A percentile compares a stretch with the other conserved stretches of the same genome.
phyloP scores from a whole-genome alignment of 2,888 invertebrate species.

The Drosophila helvetica region DNA sequence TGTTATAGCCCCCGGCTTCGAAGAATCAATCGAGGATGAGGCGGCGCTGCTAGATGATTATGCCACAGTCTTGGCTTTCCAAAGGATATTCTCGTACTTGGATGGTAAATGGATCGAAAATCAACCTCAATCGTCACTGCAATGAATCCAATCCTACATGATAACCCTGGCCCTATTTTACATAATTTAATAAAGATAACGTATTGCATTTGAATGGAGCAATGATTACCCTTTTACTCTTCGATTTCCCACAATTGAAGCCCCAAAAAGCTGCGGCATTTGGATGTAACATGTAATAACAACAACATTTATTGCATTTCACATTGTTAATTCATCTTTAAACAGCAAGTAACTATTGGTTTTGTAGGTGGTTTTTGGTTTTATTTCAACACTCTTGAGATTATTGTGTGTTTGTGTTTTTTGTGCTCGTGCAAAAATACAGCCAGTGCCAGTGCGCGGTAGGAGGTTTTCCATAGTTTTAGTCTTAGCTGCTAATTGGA shows the following conservation, averaged over 20 bases:
- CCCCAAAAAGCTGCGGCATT: not conserved
- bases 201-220: too few relatives aligned
- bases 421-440: slow-evolving; percentile 62
- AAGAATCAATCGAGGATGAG: too few relatives aligned
- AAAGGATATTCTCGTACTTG: too few relatives aligned
- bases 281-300: slow-evolving; percentile 1
- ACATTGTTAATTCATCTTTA: slow-evolving; percentile 44
- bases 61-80: too few relatives aligned
- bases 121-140: too few relatives aligned
- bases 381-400: slow-evolving; percentile 11
- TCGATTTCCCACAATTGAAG: too few relatives aligned
- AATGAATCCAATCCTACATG: too few relatives aligned
- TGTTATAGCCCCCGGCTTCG: too few relatives aligned
- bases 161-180: too few relatives aligned
- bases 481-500: slow-evolving; percentile 33
- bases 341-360: slow-evolving; percentile 7
- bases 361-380: slow-evolving; percentile 28
- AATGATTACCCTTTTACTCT: not conserved
- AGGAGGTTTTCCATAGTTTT: slow-evolving; percentile 3
- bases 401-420: slow-evolving; percentile 51
- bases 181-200: too few relatives aligned
- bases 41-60: too few relatives aligned
- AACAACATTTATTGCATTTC: slow-evolving; percentile 16
- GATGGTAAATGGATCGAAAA: too few relatives aligned
- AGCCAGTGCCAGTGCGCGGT: slow-evolving; percentile 61